Percentiles rank a stretch among this genome's conserved stretches.
Evolutionary conservation across 2,113 vertebrate species (phyloP).

Genomic region (Murina feae): DNA sequence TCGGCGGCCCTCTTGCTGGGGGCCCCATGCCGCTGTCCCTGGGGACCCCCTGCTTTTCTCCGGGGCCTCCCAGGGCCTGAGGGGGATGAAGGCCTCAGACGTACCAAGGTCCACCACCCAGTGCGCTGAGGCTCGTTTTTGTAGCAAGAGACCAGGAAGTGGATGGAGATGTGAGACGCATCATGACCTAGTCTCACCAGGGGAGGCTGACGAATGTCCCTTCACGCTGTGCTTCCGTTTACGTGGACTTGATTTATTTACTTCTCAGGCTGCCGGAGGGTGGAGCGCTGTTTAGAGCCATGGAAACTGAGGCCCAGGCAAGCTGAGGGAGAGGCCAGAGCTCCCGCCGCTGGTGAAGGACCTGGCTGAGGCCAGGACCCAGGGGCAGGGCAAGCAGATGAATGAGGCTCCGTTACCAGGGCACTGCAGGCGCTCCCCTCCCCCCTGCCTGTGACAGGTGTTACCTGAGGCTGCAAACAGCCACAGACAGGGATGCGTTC

Average conservation of each 20-base stretch:
- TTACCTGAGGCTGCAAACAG: neutral
- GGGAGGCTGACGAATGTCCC: neutral
- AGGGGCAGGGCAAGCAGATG: neutral
- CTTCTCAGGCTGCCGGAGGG: neutral
- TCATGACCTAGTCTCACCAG: neutral
- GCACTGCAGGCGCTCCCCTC: neutral
- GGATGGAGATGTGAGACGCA: neutral
- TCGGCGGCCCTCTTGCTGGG: accelerated
- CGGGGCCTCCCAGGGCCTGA: neutral
- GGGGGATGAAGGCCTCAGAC: neutral
- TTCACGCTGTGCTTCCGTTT: too few relatives aligned
- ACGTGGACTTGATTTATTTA: neutral
- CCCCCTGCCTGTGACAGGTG: neutral
- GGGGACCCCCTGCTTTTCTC: neutral
- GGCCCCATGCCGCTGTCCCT: accelerated
- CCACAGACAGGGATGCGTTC: neutral
- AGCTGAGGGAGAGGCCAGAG: neutral
- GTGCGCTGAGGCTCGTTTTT: neutral
- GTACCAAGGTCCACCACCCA: neutral
- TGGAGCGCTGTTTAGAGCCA: neutral
- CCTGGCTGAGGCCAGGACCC: neutral
- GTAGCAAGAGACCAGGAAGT: neutral
- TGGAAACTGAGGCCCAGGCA: neutral
- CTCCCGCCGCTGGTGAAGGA: neutral
- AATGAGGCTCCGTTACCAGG: neutral